phyloP scores from a whole-genome alignment of 2,888 invertebrate genomes.

The Rapana venosa region DNA sequence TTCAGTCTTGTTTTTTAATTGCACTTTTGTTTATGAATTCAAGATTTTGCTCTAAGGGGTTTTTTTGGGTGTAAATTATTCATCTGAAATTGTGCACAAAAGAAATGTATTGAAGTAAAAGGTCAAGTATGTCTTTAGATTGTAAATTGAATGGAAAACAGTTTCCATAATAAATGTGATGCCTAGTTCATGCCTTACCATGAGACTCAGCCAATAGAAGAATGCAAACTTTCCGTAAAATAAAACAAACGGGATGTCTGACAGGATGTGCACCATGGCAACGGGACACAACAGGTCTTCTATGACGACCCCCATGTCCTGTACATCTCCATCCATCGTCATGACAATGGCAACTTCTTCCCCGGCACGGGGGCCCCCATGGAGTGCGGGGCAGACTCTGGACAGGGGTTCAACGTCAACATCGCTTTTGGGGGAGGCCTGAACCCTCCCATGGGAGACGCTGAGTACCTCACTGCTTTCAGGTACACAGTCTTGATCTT shows the following conservation, averaged over 20 bases:
- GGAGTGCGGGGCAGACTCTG: conserved; percentile 93
- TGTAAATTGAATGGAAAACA: too few species aligned
- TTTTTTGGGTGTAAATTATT: too few species aligned
- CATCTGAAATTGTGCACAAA: too few species aligned
- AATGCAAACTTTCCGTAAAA: too few species aligned
- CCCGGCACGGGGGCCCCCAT: conserved; percentile 98
- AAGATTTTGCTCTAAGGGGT: too few species aligned
- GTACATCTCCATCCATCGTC: conserved; percentile 98
- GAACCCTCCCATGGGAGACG: conserved; percentile 95
- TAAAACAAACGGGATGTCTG: background rate
- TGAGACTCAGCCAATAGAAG: too few species aligned
- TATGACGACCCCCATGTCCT: conserved; percentile 95
- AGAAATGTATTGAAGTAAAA: too few species aligned
- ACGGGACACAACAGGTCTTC: conserved; percentile 98
- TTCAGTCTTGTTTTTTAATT: too few species aligned
- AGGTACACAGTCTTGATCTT: conserved; percentile 64
- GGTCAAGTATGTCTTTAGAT: too few species aligned
- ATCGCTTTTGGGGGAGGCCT: conserved; percentile 95
- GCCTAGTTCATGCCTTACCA: too few species aligned
- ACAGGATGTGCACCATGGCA: conserved; percentile 98
- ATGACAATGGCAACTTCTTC: conserved; percentile 99
- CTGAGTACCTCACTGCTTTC: conserved; percentile 96
- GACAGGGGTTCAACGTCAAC: conserved; percentile 96
- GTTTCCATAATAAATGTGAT: too few species aligned
- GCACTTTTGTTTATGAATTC: too few species aligned